Percentiles rank a stretch among this genome's conserved stretches.
phyloP scores from a whole-genome alignment of 1,140 invertebrate genomes.

The Heterodera carotae region DNA sequence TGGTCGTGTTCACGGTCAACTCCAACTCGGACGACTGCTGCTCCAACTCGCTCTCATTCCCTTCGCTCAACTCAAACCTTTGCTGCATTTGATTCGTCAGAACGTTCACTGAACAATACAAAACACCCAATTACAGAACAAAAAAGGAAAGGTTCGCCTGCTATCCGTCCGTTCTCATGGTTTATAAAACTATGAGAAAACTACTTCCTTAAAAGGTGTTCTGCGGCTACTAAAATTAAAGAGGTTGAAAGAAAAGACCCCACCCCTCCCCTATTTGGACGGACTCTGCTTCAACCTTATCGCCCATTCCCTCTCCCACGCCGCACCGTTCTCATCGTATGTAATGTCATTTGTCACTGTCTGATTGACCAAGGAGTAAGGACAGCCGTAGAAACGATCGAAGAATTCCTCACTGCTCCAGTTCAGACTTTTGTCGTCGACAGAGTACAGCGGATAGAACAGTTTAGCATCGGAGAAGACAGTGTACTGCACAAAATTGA shows the following conservation, averaged over 20 bases:
- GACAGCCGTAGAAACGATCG: slow-evolving; percentile 30
- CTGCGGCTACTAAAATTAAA: too few relatives aligned
- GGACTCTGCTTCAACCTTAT: too few relatives aligned
- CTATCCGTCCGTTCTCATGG: too few relatives aligned
- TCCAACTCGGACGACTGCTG: neutral
- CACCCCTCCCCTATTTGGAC: too few relatives aligned
- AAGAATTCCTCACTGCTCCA: slow-evolving; percentile 29
- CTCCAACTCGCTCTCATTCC: neutral
- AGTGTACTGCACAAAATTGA: slow-evolving; percentile 11
- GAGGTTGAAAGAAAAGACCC: too few relatives aligned
- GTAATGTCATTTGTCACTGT: neutral
- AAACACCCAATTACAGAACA: neutral
- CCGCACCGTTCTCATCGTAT: neutral
- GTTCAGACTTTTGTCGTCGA: slow-evolving; percentile 31
- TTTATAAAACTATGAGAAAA: too few relatives aligned
- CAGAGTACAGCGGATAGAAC: slow-evolving; percentile 29
- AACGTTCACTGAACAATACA: neutral
- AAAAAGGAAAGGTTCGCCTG: too few relatives aligned
- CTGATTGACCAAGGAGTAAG: slow-evolving; percentile 10
- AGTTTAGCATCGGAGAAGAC: slow-evolving; percentile 31
- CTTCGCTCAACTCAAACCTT: neutral
- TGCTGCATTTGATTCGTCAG: neutral
- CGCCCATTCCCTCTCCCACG: too few relatives aligned
- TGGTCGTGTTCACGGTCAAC: neutral
- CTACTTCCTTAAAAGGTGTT: too few relatives aligned